These are phyloP conservation scores for Zeuzera pyrina DNA, from an alignment of 2,888 invertebrate genomes.

Conservation along the genomic window DNA sequence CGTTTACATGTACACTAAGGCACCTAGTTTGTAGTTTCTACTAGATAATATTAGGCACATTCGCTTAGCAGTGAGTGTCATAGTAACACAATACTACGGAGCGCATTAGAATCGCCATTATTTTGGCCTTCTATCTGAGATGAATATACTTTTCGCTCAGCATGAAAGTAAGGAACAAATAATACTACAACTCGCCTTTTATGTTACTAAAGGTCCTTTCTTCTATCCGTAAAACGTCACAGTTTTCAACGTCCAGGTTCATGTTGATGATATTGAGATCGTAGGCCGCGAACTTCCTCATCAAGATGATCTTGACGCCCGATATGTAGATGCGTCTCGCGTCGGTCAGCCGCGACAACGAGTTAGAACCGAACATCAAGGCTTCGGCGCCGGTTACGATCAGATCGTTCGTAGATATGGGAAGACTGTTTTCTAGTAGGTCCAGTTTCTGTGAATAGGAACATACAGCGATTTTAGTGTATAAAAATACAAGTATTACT, in stretches of 20 bases:
- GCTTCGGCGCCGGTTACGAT: slow-evolving; percentile 70
- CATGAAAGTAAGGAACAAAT: slow-evolving; percentile 5
- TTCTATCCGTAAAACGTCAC: slow-evolving; percentile 74
- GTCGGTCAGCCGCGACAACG: slow-evolving; percentile 70
- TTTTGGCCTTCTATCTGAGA: too few species aligned
- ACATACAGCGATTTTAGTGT: too few species aligned
- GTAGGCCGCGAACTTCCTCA: slow-evolving; percentile 74
- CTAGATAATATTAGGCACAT: too few species aligned
- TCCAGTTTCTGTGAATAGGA: slow-evolving; percentile 63
- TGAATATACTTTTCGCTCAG: too few species aligned
- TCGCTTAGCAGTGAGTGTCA: too few species aligned
- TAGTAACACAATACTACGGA: too few species aligned
- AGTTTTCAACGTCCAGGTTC: slow-evolving; percentile 73
- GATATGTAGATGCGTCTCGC: slow-evolving; percentile 70
- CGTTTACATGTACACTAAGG: too few species aligned
- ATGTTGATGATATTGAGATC: slow-evolving; percentile 74
- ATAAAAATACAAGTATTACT: too few species aligned
- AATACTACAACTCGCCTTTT: slow-evolving; percentile 52
- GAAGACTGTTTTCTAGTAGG: slow-evolving; percentile 66
- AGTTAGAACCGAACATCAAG: slow-evolving; percentile 68
- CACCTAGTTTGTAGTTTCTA: too few species aligned
- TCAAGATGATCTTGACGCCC: slow-evolving; percentile 62
- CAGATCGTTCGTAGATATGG: slow-evolving; percentile 72
- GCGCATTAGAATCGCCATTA: too few species aligned
- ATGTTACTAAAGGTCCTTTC: slow-evolving; percentile 76